phyloP scores from a whole-genome alignment of 2,888 invertebrate species.

The Melanotus villosus region DNA sequence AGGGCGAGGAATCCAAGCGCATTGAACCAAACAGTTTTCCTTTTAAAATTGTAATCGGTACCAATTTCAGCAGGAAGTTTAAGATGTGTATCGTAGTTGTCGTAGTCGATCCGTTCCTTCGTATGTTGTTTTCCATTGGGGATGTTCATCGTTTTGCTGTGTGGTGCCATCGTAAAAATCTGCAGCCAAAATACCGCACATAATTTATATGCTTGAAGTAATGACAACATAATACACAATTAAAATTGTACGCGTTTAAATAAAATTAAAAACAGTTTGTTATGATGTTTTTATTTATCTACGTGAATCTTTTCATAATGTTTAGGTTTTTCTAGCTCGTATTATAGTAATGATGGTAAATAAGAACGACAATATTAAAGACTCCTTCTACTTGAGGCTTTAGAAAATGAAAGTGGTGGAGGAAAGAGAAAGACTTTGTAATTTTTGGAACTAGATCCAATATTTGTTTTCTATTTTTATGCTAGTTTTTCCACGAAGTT shows the following conservation, averaged over 20 bases:
- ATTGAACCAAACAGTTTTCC: slow-evolving; percentile 75
- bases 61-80: slow-evolving; percentile 67
- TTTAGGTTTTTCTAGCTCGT: no score
- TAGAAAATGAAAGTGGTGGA: no score
- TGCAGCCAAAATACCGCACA: slow-evolving; percentile 25
- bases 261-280: no score
- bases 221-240: slow-evolving; percentile 9
- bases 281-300: no score
- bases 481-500: no score
- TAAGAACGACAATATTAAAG: not conserved
- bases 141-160: slow-evolving; percentile 17
- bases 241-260: not conserved
- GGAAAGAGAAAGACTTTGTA: no score
- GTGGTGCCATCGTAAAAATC: slow-evolving; percentile 39
- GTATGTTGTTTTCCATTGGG: not conserved
- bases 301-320: no score
- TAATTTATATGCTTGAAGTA: slow-evolving; percentile 21
- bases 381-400: no score
- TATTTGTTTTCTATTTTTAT: no score
- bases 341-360: not conserved
- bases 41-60: slow-evolving; percentile 69
- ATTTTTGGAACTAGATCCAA: no score
- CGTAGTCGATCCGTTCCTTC: not conserved
- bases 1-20: slow-evolving; percentile 73
- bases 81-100: slow-evolving; percentile 48